Percentiles rank a stretch among this genome's conserved stretches.
Conservation (phyloP, 2,113 vertebrate genomes). For the Rhinolophus sinicus region DNA sequence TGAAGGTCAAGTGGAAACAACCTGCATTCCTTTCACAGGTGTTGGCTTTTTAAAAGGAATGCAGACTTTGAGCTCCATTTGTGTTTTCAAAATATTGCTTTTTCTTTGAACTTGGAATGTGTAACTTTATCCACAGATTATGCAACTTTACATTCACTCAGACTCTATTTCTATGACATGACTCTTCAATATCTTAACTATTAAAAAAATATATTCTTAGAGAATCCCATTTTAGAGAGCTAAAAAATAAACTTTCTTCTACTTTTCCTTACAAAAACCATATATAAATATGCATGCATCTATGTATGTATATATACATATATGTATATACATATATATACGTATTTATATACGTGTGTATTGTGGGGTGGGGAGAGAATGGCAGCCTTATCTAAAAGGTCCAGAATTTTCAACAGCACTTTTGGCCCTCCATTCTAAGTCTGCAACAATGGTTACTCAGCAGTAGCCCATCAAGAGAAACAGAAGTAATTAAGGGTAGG, state of each 20-base stretch:
- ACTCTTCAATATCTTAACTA: conserved; percentile 61
- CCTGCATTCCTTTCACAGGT: conserved; percentile 77
- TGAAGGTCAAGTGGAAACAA: conserved; percentile 76
- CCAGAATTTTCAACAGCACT: background rate
- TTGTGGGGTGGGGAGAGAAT: background rate
- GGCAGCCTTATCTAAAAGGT: background rate
- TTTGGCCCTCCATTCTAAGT: background rate
- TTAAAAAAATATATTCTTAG: background rate
- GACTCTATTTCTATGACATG: background rate
- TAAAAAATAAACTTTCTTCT: conserved; percentile 3
- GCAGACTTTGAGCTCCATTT: conserved; percentile 77
- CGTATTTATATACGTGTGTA: background rate
- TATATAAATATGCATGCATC: background rate
- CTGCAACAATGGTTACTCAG: background rate
- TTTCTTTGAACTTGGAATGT: conserved; percentile 79
- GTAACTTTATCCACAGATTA: conserved; percentile 65
- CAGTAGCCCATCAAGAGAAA: background rate
- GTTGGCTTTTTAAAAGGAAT: conserved; percentile 77
- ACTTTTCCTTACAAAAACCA: background rate
- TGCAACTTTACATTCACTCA: conserved; percentile 35
- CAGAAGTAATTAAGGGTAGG: background rate
- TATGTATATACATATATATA: background rate
- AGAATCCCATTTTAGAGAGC: conserved; percentile 10
- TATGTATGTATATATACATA: background rate
- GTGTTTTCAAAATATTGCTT: conserved; percentile 79